Evolutionary conservation across 1,140 invertebrate genomes (phyloP).

Genomic region (Drosophila takahashii): DNA sequence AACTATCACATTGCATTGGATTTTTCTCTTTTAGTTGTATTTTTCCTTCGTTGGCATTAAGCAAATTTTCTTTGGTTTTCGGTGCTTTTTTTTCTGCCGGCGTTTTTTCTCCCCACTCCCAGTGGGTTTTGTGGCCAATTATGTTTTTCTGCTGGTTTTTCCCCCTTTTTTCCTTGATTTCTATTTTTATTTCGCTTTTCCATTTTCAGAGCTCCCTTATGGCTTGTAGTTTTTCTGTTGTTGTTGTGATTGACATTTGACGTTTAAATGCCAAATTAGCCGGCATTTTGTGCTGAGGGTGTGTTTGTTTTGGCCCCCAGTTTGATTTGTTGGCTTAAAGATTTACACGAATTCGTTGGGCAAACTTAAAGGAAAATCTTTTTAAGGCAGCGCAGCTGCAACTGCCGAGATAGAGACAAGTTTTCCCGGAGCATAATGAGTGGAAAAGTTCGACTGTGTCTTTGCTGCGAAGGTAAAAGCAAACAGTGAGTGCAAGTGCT

Average conservation of each 20-base stretch:
- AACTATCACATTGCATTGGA: constrained; percentile 40
- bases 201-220: constrained; percentile 22
- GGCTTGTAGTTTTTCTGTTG: constrained; percentile 22
- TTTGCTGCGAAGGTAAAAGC: constrained; percentile 2
- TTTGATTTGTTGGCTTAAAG: constrained; percentile 49
- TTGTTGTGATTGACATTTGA: constrained; percentile 77
- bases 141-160: constrained; percentile 53
- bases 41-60: constrained; percentile 60
- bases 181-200: constrained; percentile 21
- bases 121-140: constrained; percentile 75
- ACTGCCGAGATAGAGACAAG: constrained; percentile 42
- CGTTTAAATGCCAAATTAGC: constrained; percentile 81
- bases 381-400: constrained; percentile 46
- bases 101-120: constrained; percentile 8
- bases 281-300: constrained; percentile 49
- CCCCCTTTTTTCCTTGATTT: constrained; percentile 13
- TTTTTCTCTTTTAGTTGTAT: constrained; percentile 10
- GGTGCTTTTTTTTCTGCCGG: constrained; percentile 31
- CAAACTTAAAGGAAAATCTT: constrained; percentile 25
- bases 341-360: constrained; percentile 19
- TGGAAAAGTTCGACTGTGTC: constrained; percentile 45
- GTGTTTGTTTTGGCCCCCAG: constrained; percentile 13
- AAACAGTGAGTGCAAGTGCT: constrained; percentile 2
- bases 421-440: constrained; percentile 58
- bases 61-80: constrained; percentile 68